These are phyloP conservation scores for Beris chalybata DNA, from an alignment of 2,888 invertebrate species.

Conservation along the genomic window DNA sequence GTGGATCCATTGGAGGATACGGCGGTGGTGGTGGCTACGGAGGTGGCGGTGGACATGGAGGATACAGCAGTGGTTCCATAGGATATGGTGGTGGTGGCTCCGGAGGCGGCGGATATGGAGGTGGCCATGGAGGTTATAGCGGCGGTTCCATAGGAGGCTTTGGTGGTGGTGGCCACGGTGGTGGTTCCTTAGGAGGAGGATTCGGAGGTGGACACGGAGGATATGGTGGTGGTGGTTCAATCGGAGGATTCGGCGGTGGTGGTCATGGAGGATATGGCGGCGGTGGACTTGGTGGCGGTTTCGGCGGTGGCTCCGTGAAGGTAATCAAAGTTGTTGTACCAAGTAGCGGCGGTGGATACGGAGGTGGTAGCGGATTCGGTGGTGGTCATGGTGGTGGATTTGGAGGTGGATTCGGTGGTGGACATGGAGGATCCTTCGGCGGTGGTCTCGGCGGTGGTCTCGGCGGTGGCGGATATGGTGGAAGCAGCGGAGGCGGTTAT, in stretches of 20 bases:
- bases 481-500: conserved; percentile 3
- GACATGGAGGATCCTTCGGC: conserved; percentile 5
- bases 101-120: conserved; percentile 8
- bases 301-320: conserved; percentile 14
- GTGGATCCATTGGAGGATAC: conserved; percentile 21
- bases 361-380: conserved; percentile 7
- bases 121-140: conserved; percentile 4
- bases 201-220: conserved; percentile 6
- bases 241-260: conserved; percentile 21
- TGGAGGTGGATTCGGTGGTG: conserved; percentile 11
- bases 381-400: conserved; percentile 11
- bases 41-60: conserved; percentile 9
- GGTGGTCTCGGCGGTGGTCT: conserved; percentile 12
- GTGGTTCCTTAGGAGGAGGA: not conserved
- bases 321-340: conserved; percentile 16
- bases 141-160: conserved; percentile 16
- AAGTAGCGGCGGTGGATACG: conserved; percentile 7
- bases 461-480: conserved; percentile 1
- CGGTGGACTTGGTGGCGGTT: conserved; percentile 9
- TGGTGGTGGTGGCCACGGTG: conserved; percentile 22
- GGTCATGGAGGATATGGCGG: conserved; percentile 19
- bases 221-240: conserved; percentile 13
- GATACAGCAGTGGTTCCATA: conserved; percentile 4
- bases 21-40: conserved; percentile 19
- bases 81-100: conserved; percentile 16